Evolutionary conservation across 23 tunicate species (phyloP), one percentile per base, ranked within the genome.

Genomic region (Trididemnum clinides): DNA sequence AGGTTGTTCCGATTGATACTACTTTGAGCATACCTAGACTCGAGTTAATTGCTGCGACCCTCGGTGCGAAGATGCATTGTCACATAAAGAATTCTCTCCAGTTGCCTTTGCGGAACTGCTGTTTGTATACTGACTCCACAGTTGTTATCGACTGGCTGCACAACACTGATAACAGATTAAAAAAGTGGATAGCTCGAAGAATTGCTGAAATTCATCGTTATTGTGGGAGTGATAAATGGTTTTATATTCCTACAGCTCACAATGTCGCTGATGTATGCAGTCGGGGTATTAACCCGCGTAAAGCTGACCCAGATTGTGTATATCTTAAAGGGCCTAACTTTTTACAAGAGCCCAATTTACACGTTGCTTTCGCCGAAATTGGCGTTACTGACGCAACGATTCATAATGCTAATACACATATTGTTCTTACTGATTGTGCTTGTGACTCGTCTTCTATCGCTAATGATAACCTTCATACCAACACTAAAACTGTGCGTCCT

Each of bases 11-110:
- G 1, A 73, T 12, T 2, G 10, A 28, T 1, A 73, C 57, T 38
- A 39, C 29, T 20, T 2, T 19, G 29, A 73, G 57, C 54, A 73
- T 73, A 20, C 80, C 80, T 57, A 73, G 25, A 30, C 80, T 36
- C 2, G 80, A 73, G 28, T 18, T 73, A 22, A 73, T 73, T 73
- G 80, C 80, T 7, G 80, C 80, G 6, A n/a, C 31, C 31, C 28
- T 73, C 27, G 80, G 80, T 12, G 54, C 80, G 29, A 73, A 38
- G 6, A 73, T 73, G 80, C 80, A 73, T 22, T n/a, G 31, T 23
- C 57, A 36, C 37, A 73, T 73, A 19, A 73, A 73, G 31, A 10
- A 31, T 31, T 32, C 80, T 20, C 19, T 73, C 3, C 5, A 39
- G 1, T 37, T 73, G 57, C 54, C 54, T 1, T 39, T 73, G 54